These are phyloP conservation scores for Theretra japonica DNA, from an alignment of 2,888 invertebrate genomes.

Conservation along the genomic window DNA sequence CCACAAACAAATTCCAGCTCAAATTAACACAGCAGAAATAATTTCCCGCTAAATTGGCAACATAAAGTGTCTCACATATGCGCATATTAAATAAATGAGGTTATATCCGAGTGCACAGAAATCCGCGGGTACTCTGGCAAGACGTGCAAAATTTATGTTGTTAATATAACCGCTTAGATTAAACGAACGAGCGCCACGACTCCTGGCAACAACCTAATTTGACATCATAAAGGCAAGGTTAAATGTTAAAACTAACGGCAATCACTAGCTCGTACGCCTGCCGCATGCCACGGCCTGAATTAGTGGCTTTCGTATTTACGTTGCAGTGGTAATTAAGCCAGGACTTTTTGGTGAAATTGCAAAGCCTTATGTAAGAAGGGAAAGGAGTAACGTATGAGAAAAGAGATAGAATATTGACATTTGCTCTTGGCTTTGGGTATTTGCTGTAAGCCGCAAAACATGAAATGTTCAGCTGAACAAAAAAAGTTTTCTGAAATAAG, in stretches of 20 bases:
- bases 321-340: not conserved
- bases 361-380: too few species aligned
- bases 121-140: conserved; percentile 47
- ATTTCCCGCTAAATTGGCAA: conserved; percentile 36
- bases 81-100: conserved; percentile 60
- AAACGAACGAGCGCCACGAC: conserved; percentile 19
- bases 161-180: conserved; percentile 46
- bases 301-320: not conserved
- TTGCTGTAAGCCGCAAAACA: too few species aligned
- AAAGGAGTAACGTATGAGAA: too few species aligned
- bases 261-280: not conserved
- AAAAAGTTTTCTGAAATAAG: too few species aligned
- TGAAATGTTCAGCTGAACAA: too few species aligned
- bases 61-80: conserved; percentile 60
- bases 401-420: too few species aligned
- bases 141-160: conserved; percentile 55
- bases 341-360: not conserved
- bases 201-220: conserved; percentile 25
- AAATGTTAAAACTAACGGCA: conserved; percentile 31
- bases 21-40: conserved; percentile 13
- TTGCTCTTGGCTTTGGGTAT: too few species aligned
- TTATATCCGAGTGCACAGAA: conserved; percentile 51
- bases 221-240: conserved; percentile 17
- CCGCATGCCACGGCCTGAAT: not conserved
- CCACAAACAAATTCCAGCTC: not conserved